These are phyloP conservation scores for Nyleta sp. DNA, from an alignment of 2,888 invertebrate species.

Conservation along the genomic window DNA sequence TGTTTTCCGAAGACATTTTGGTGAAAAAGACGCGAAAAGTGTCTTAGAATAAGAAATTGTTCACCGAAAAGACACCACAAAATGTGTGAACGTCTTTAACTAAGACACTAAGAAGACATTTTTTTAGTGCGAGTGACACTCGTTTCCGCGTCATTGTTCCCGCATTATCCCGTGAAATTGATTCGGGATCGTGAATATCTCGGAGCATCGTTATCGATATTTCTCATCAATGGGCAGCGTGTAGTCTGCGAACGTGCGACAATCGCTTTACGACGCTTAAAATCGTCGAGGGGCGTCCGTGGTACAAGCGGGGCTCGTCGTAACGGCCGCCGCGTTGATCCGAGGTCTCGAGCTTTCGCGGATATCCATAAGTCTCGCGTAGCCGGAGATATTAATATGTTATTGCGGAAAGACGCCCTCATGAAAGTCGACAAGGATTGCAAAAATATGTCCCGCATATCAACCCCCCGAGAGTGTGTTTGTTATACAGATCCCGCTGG, in stretches of 20 bases:
- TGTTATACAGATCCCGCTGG: constrained; percentile 49
- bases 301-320: constrained; percentile 65
- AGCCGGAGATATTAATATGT: constrained; percentile 81
- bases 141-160: constrained; percentile 29
- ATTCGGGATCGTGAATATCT: constrained; percentile 48
- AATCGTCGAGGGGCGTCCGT: constrained; percentile 66
- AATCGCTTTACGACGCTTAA: constrained; percentile 79
- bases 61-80: too few species aligned
- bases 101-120: too few species aligned
- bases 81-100: too few species aligned
- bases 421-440: constrained; percentile 82
- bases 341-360: constrained; percentile 74
- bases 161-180: constrained; percentile 29
- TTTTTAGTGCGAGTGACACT: constrained; percentile 8
- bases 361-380: constrained; percentile 76
- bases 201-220: constrained; percentile 68
- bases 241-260: constrained; percentile 74
- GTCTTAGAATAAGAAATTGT: too few species aligned
- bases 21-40: too few species aligned
- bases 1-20: too few species aligned
- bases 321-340: constrained; percentile 76
- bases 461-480: constrained; percentile 59
- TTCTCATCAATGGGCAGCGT: constrained; percentile 63
- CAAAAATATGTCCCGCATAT: constrained; percentile 79
- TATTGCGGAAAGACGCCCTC: constrained; percentile 82